A percentile compares a stretch with the other conserved stretches of the same genome.
Evolutionary conservation across 2,113 vertebrate species (phyloP).

Genomic region (Oenanthe oenanthe): DNA sequence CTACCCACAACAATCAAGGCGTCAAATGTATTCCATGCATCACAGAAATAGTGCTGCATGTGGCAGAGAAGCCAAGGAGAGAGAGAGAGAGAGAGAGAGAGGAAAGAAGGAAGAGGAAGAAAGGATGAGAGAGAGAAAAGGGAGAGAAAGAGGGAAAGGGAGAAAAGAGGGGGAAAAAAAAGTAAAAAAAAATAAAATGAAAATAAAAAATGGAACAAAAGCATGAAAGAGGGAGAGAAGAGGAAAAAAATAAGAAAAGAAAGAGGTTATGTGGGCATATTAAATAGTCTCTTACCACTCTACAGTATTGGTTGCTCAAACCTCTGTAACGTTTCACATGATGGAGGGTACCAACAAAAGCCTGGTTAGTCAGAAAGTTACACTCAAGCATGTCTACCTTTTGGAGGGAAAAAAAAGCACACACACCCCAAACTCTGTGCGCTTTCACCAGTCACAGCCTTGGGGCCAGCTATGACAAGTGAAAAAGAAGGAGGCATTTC

Average conservation of each 20-base stretch:
- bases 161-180: slow-evolving; percentile 69
- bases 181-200: slow-evolving; percentile 56
- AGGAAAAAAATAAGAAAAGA: slow-evolving; percentile 94
- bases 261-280: slow-evolving; percentile 91
- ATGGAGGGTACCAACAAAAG: slow-evolving; percentile 78
- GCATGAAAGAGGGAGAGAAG: slow-evolving; percentile 87
- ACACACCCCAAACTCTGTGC: slow-evolving; percentile 70
- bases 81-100: slow-evolving; percentile 41
- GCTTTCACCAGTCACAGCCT: slow-evolving; percentile 68
- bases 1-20: slow-evolving; percentile 99
- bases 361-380: slow-evolving; percentile 79
- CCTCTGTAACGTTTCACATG: slow-evolving; percentile 75
- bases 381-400: slow-evolving; percentile 63
- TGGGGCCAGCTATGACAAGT: slow-evolving; percentile 67
- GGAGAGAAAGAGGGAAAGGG: slow-evolving; percentile 61
- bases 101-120: slow-evolving; percentile 1
- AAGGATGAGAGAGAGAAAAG: slow-evolving; percentile 15
- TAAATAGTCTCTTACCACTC: slow-evolving; percentile 81
- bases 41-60: slow-evolving; percentile 99
- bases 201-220: slow-evolving; percentile 68
- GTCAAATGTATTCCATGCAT: slow-evolving; percentile 99
- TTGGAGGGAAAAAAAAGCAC: slow-evolving; percentile 70
- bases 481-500: slow-evolving; percentile 78
- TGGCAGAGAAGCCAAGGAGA: slow-evolving; percentile 75
- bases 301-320: slow-evolving; percentile 77